phyloP scores from a whole-genome alignment of 1,140 invertebrate species.

The Polypedilum pembai region DNA sequence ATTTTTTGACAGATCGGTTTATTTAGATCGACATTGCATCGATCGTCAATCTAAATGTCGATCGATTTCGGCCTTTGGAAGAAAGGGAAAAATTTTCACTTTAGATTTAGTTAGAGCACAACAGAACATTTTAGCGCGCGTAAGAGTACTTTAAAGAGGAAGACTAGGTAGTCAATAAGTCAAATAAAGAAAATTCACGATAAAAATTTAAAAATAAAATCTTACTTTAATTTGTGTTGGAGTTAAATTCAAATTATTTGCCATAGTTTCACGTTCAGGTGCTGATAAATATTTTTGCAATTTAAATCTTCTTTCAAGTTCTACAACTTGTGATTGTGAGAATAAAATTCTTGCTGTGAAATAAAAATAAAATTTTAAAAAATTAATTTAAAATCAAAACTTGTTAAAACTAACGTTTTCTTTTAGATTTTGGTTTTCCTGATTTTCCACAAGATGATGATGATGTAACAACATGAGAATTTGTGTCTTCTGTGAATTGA shows the following conservation, averaged over 20 bases:
- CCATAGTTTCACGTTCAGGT: constrained; percentile 86
- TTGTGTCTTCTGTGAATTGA: constrained; percentile 38
- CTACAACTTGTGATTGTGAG: constrained; percentile 87
- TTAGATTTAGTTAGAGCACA: too few relatives aligned
- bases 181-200: too few relatives aligned
- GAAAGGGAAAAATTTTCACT: too few relatives aligned
- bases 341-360: constrained; percentile 78
- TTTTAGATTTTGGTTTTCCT: constrained; percentile 60
- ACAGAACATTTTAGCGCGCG: too few relatives aligned
- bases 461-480: constrained; percentile 46
- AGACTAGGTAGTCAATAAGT: too few relatives aligned
- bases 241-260: constrained; percentile 74
- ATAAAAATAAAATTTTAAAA: too few relatives aligned
- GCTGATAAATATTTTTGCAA: constrained; percentile 91
- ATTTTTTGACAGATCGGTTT: too few relatives aligned
- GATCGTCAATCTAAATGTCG: too few relatives aligned
- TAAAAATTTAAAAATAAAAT: constrained; percentile 54
- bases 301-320: constrained; percentile 85
- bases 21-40: too few relatives aligned
- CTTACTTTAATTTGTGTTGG: constrained; percentile 85
- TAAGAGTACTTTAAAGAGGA: too few relatives aligned
- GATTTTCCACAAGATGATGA: constrained; percentile 62
- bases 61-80: too few relatives aligned
- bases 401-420: constrained; percentile 54
- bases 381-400: too few relatives aligned